These are phyloP conservation scores for Molossus alvarezi DNA, from an alignment of 2,797 vertebrate genomes.

Conservation along the genomic window DNA sequence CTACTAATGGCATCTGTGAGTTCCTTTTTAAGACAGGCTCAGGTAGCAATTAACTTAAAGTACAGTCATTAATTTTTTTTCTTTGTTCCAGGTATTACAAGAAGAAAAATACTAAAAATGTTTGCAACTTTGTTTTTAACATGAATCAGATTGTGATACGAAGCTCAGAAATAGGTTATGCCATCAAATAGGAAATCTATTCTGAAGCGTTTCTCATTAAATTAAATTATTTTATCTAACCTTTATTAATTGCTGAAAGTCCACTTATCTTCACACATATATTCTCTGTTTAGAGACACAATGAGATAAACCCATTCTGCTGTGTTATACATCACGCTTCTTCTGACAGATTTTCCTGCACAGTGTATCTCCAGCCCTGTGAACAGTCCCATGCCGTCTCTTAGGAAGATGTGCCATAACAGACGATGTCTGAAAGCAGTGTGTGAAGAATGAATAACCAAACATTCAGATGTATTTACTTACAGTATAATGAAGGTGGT, in stretches of 20 bases:
- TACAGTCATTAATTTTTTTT: not conserved
- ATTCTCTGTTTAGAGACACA: slow-evolving; percentile 44
- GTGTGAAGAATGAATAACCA: not conserved
- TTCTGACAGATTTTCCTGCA: not conserved
- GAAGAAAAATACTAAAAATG: slow-evolving; percentile 73
- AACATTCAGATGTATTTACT: not conserved
- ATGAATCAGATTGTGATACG: slow-evolving; percentile 61
- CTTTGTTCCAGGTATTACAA: slow-evolving; percentile 71
- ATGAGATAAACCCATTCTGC: not conserved
- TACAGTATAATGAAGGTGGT: not conserved
- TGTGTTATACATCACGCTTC: not conserved
- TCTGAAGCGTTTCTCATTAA: slow-evolving; percentile 71
- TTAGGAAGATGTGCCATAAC: not conserved
- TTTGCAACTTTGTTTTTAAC: slow-evolving; percentile 72
- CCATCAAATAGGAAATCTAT: slow-evolving; percentile 56
- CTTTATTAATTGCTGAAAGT: slow-evolving; percentile 66
- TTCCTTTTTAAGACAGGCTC: slow-evolving; percentile 68
- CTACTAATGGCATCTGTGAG: slow-evolving; percentile 51
- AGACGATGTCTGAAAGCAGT: not conserved
- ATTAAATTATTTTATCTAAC: slow-evolving; percentile 67
- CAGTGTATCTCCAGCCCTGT: not conserved
- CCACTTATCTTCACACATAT: slow-evolving; percentile 51
- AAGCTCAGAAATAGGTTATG: slow-evolving; percentile 14
- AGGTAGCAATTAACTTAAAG: slow-evolving; percentile 72
- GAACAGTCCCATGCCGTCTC: not conserved